Evolutionary conservation across 64 coral and sea anemone species (phyloP).

Genomic region (Pachyseris speciosa): DNA sequence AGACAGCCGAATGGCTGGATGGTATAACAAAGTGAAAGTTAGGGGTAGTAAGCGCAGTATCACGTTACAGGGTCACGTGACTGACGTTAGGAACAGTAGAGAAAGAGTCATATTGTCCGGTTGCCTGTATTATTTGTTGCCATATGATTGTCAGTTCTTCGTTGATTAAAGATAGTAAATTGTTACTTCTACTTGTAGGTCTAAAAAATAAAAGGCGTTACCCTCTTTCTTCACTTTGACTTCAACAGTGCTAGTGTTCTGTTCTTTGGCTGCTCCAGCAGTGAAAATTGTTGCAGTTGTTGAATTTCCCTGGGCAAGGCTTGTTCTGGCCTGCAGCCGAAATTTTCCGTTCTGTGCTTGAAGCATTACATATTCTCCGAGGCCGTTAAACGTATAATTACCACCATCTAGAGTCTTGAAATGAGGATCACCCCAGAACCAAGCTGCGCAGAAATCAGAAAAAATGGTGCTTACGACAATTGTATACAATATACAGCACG

Average conservation of each 20-base stretch:
- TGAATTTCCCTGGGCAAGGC: conserved; percentile 6
- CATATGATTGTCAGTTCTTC: too few relatives aligned
- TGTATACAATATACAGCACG: background rate
- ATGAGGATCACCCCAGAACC: conserved; percentile 71
- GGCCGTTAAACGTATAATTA: conserved; percentile 71
- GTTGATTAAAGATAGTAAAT: too few relatives aligned
- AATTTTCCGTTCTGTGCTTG: conserved; percentile 43
- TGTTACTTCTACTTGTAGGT: too few relatives aligned
- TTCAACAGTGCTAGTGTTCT: conserved; percentile 56
- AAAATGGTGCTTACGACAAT: background rate
- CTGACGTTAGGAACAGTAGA: too few relatives aligned
- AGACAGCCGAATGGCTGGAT: too few relatives aligned
- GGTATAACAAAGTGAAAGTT: too few relatives aligned
- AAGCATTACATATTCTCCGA: conserved; percentile 53
- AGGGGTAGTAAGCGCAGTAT: too few relatives aligned
- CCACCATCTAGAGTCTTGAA: conserved; percentile 43
- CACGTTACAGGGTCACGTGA: too few relatives aligned
- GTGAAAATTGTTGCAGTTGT: conserved; percentile 55
- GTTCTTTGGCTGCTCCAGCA: conserved; percentile 59
- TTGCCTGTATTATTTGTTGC: too few relatives aligned
- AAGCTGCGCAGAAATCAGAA: background rate
- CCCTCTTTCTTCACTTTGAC: conserved; percentile 24
- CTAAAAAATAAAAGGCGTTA: background rate
- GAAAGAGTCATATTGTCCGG: too few relatives aligned
- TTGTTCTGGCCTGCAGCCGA: conserved; percentile 66